A percentile compares a stretch with the other conserved stretches of the same genome.
phyloP scores from a whole-genome alignment of 1,140 invertebrate species.

The Drosophila miranda region DNA sequence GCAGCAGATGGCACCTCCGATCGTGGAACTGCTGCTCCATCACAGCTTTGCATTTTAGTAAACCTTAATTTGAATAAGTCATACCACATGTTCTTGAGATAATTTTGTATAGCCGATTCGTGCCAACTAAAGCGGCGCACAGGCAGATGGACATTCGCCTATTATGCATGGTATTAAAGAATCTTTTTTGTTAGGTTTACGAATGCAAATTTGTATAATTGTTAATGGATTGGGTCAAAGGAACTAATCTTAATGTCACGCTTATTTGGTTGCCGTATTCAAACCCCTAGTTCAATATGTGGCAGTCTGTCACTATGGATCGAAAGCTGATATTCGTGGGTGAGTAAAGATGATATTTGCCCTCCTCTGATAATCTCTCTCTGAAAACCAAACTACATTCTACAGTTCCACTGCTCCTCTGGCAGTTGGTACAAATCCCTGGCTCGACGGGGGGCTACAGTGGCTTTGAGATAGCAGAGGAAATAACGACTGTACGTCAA shows the following conservation, averaged over 20 bases:
- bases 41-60: not conserved
- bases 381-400: no score
- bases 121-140: no score
- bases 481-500: slow-evolving; percentile 22
- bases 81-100: not conserved
- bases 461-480: slow-evolving; percentile 27
- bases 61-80: no score
- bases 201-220: not conserved
- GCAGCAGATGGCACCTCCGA: slow-evolving; percentile 6
- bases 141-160: no score
- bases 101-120: not conserved
- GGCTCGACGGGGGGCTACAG: not conserved
- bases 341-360: no score
- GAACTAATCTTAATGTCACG: slow-evolving; percentile 14
- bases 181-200: no score
- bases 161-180: no score
- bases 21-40: slow-evolving; percentile 8
- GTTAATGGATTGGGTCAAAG: not conserved
- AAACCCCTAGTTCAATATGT: not conserved
- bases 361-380: no score
- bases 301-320: not conserved
- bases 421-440: not conserved
- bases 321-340: no score
- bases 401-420: not conserved
- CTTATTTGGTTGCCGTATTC: no score